Conservation (phyloP, 2,888 invertebrate genomes). For the Philopedon plagiatum region DNA sequence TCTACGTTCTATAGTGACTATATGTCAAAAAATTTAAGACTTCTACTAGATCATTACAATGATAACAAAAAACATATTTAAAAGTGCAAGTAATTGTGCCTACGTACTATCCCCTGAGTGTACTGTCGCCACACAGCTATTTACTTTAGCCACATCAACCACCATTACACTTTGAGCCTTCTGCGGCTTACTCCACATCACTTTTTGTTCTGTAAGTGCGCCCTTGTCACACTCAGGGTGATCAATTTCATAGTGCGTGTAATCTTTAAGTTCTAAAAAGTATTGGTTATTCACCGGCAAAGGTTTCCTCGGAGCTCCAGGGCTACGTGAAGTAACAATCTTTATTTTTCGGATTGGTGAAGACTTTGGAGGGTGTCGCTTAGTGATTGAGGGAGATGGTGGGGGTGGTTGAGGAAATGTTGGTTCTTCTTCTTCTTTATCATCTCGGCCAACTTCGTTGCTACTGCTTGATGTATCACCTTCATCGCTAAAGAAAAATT, state of each 20-base stretch:
- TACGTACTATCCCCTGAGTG: conserved; percentile 12
- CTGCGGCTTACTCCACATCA: conserved; percentile 41
- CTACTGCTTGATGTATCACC: conserved; percentile 81
- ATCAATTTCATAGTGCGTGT: conserved; percentile 49
- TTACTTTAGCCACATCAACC: conserved; percentile 14
- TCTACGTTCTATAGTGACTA: too few relatives aligned
- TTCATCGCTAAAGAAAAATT: conserved; percentile 76
- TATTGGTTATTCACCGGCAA: conserved; percentile 70
- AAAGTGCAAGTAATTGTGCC: conserved; percentile 9
- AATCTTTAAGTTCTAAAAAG: conserved; percentile 48
- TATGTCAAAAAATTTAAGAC: too few relatives aligned
- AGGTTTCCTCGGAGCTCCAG: conserved; percentile 70
- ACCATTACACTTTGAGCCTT: conserved; percentile 31
- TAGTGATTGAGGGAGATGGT: conserved; percentile 73
- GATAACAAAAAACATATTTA: not conserved
- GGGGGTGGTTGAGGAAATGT: conserved; percentile 77
- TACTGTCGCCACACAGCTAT: conserved; percentile 3
- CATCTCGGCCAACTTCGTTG: conserved; percentile 69
- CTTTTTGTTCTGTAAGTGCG: conserved; percentile 36
- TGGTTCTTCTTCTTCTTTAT: conserved; percentile 51
- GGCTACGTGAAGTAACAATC: conserved; percentile 61
- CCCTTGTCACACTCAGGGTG: conserved; percentile 44
- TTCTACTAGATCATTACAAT: not conserved
- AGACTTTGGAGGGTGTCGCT: conserved; percentile 57
- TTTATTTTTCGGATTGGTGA: conserved; percentile 55